Conservation (phyloP, 2,888 invertebrate genomes). For the Agriopis marginaria region DNA sequence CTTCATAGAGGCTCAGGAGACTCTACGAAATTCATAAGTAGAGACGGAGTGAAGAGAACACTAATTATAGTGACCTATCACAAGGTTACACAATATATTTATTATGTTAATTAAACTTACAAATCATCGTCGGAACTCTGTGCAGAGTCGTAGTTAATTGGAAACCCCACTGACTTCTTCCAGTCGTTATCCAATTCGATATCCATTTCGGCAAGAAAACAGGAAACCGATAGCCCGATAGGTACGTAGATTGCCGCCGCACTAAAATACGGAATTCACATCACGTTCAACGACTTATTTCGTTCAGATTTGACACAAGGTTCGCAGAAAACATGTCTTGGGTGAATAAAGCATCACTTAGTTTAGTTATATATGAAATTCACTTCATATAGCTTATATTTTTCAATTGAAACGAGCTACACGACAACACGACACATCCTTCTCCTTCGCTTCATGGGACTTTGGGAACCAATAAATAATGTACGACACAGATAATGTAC, state of each 20-base stretch:
- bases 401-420: conserved; percentile 4
- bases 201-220: conserved; percentile 63
- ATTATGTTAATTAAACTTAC: conserved; percentile 62
- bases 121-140: conserved; percentile 81
- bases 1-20: too few species aligned
- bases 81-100: conserved; percentile 7
- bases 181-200: conserved; percentile 75
- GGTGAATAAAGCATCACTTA: neutral
- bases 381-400: neutral
- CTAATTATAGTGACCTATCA: neutral
- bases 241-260: conserved; percentile 42
- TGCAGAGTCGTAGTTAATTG: conserved; percentile 81
- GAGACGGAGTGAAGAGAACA: conserved; percentile 2
- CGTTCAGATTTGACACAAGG: conserved; percentile 6
- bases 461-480: too few species aligned
- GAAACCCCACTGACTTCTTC: conserved; percentile 80
- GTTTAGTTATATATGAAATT: neutral
- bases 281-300: conserved; percentile 18
- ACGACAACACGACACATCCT: neutral
- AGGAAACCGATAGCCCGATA: conserved; percentile 44
- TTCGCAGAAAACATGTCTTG: neutral
- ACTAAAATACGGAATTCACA: conserved; percentile 39
- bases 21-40: neutral
- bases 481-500: too few species aligned
- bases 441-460: too few species aligned